phyloP scores from a whole-genome alignment of 2,797 vertebrate genomes.

The Ctenosaura bakeri region DNA sequence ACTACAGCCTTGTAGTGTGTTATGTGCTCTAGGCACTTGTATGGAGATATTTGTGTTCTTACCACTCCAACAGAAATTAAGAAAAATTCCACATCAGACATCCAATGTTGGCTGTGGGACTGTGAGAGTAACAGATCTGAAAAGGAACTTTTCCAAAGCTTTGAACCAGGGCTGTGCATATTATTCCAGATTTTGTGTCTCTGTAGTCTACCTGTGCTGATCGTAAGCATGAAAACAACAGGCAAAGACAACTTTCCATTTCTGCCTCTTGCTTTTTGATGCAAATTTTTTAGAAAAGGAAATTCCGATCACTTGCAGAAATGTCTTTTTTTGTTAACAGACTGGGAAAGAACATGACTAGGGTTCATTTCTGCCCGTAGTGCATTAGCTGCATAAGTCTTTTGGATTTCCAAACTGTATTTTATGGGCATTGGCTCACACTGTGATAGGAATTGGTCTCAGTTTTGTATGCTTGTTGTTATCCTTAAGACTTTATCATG shows the following conservation, averaged over 20 bases:
- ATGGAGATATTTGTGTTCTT: neutral
- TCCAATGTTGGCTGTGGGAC: too few relatives aligned
- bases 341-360: neutral
- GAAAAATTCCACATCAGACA: too few relatives aligned
- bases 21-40: neutral
- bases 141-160: too few relatives aligned
- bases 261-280: neutral
- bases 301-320: neutral
- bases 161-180: neutral
- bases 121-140: too few relatives aligned
- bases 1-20: neutral
- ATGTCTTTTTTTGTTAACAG: neutral
- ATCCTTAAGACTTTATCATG: neutral
- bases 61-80: neutral
- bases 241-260: neutral
- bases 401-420: neutral
- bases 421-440: neutral
- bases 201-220: neutral
- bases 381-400: neutral
- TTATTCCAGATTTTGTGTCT: neutral
- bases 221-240: too few relatives aligned
- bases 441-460: neutral
- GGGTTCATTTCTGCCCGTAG: too few relatives aligned
- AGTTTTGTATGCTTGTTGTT: neutral
- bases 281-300: neutral